Base-by-base conservation (phyloP, 1,140 invertebrate genomes). In the Hypsibius dujardini region DNA sequence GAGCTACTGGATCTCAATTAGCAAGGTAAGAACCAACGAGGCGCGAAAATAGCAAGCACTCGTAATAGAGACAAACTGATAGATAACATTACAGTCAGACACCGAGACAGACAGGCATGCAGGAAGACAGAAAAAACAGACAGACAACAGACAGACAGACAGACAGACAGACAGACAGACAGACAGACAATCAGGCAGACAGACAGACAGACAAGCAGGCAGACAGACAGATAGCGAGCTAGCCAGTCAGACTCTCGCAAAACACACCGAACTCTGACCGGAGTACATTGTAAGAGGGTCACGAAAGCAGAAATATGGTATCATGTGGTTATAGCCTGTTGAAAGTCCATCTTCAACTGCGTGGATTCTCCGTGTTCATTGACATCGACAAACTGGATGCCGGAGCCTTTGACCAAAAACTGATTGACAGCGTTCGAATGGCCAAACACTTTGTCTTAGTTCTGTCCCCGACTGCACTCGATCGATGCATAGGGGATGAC, bases 331-430 rank as follows among this genome's bases (percentile, higher is more conserved):
- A 80, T 74, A 84, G 83, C 76, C 80, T 86, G 59, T 79, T 86
- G 46, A 86, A 86, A 76, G 95, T 98, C 12, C 94, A 98, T 78
- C 84, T 99, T 46, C 91, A 97, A 79, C 79, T 98, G 47, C 82
- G 92, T 76, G 92, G 93, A 1, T 94, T 94, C 78, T 87, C 88
- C 14, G 92, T 95, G 1, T 96, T 96, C 79, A 94, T 96, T 72
- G 92, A 96, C 77, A 92, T 96, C 50, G 92, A 95, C 77, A 83
- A 90, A 74, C 80, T 96, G 59, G 90, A 95, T 80, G 94, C 94
- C 46, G 95, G 95, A 42, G 98, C 98, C 81, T 98, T 99, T 80
- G 95, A 98, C 79, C 96, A 96, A 76, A 95, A 95, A 79, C 80
- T 99, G 7, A 82, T 98, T 50, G 90, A 95, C 79, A 96, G 93